Percentiles rank a stretch among this genome's conserved stretches.
Evolutionary conservation across 2,113 vertebrate genomes (phyloP).

Genomic region (Aix galericulata): DNA sequence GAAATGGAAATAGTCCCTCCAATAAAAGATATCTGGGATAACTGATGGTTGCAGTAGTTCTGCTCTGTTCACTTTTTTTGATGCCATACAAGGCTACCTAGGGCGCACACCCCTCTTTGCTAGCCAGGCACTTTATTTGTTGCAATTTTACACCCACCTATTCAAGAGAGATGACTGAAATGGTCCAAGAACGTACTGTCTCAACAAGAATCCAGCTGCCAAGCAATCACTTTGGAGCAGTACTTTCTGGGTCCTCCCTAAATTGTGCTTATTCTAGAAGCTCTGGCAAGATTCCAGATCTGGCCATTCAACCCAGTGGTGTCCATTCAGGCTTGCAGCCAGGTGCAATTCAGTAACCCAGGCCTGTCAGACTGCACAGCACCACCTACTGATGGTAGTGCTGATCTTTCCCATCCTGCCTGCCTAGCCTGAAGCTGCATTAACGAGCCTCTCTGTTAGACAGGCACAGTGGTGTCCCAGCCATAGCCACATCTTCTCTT

Average conservation of each 20-base stretch:
- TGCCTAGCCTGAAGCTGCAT: not conserved
- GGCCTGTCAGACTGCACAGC: not conserved
- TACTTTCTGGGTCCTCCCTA: not conserved
- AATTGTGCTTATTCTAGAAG: not conserved
- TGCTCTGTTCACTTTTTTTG: not conserved
- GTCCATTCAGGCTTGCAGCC: not conserved
- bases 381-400: not conserved
- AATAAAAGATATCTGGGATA: not conserved
- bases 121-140: not conserved
- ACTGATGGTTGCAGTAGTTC: not conserved
- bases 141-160: not conserved
- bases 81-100: not conserved
- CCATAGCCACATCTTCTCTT: not conserved
- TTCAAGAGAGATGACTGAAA: not conserved
- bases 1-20: not conserved
- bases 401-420: not conserved
- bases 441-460: not conserved
- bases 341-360: not conserved
- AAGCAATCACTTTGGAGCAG: not conserved
- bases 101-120: not conserved
- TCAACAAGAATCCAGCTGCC: not conserved
- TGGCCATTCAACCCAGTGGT: not conserved
- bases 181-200: not conserved
- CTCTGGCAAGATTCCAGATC: not conserved
- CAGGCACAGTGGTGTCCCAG: not conserved